Base-by-base conservation (phyloP, 2,797 vertebrate species). In the Crypturellus tataupa region DNA sequence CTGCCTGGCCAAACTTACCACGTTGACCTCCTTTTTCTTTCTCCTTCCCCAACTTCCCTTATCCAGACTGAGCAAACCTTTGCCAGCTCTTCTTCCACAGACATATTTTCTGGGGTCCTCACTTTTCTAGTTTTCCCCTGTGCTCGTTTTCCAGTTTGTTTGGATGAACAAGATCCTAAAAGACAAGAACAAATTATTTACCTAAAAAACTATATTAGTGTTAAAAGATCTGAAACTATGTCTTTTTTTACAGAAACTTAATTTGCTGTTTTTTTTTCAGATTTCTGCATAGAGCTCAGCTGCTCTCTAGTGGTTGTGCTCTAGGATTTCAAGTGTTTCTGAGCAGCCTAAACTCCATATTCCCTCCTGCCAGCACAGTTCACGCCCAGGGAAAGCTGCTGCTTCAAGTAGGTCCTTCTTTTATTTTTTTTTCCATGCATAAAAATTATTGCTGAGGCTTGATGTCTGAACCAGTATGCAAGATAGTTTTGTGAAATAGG, bases 301-400 rank as follows among this genome's bases (percentile, higher is more conserved):
- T 96, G 94, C 92, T 58, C 71, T 94, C 91, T 90, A 68, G 85
- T 91, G 93, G 80, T 25, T 85, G 53, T 20, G 11, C 47, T 72
- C 31, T 42, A 89, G 40, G 40, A 82, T 75, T 90, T 59, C 68
- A 53, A 69, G 40, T 24, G 42, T 53, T 80, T 89, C 1, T 2
- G n/a, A 79, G 31, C 5, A 62, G 31, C 21, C 12, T 4, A 5
- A 59, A 11, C 13, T 40, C 19, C 2, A 0, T 12, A 15, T 56
- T 85, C 37, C 56, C 23, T 35, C 19, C 4, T n/a, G 65, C 25
- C 21, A 82, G 47, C 6, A n/a, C 51, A 81, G 19, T 33, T 79
- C 40, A 78, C 7, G 42, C 58, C 27, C 58, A 42, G 21, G 5
- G 27, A 40, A 93, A 85, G 79, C 72, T 12, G 20, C 10, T 81